Base-by-base conservation (phyloP, 2,113 vertebrate genomes). In the Ranitomeya variabilis region DNA sequence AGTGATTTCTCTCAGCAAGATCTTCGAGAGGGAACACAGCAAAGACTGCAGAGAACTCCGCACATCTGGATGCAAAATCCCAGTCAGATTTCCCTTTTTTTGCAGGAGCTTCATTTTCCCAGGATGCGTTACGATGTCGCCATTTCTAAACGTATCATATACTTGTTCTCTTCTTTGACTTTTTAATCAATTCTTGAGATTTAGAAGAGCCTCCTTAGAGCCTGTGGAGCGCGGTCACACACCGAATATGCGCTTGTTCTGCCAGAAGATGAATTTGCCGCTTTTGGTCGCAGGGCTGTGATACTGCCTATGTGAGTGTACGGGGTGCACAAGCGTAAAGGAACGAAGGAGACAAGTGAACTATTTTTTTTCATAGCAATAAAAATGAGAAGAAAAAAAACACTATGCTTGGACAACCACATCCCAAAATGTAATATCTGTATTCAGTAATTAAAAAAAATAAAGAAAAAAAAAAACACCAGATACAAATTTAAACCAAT, bases 151-250 rank as follows among this genome's bases (percentile, higher is more conserved):
- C 7, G 74, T 15, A 37, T 31, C 54, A 74, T 69, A 74, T 64
- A 52, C 55, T 18, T 37, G 57, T 76, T 82, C 54, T 52, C 23
- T 80, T 57, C 62, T 78, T 16, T 59, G 78, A 45, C 62, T 79
- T 87, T 18, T 74, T 60, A 83, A 88, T 88, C 55, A 77, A 76
- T 83, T 66, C 59, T 14, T 0, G 80, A 26, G 67, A 83, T 83
- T 76, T 73, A 57, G 23, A 83, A 76, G 80, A 62, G 87, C 21
- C 55, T 73, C 55, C 80, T 74, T 64, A 88, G 57, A 60, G 80
- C 57, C 66, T 77, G 10, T 69, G 52, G 66, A 82, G 79, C 86
- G 21, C 64, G 26, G 55, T 82, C 18, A 88, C 26, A 64, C 69
- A 54, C 55, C 12, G 80, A 88, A 83, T 52, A 77, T 66, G 55